Conservation (phyloP, 92 coral and sea anemone genomes). For the Nematostella vectensis region DNA sequence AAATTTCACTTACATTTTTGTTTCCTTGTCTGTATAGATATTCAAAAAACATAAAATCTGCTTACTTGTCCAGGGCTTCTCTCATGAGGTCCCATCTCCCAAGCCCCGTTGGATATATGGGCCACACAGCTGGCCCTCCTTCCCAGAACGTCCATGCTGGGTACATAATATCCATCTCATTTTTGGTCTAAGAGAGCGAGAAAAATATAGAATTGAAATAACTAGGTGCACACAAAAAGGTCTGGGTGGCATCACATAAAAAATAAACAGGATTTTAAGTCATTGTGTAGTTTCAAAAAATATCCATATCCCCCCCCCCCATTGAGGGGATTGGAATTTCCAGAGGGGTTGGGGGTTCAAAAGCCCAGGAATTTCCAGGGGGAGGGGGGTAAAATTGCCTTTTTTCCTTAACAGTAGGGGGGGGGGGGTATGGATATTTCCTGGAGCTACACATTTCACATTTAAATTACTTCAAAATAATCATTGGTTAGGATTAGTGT, state of each 20-base stretch:
- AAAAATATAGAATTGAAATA: neutral
- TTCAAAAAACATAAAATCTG: neutral
- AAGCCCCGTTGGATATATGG: constrained; percentile 95
- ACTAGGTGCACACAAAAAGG: neutral
- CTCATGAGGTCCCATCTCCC: constrained; percentile 99
- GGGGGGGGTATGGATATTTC: too few relatives aligned
- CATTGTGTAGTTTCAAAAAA: too few relatives aligned
- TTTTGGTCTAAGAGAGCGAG: constrained; percentile 49
- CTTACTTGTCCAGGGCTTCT: constrained; percentile 74
- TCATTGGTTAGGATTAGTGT: too few relatives aligned
- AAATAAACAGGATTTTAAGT: too few relatives aligned
- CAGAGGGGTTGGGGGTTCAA: too few relatives aligned
- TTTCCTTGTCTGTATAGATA: neutral
- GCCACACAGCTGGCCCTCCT: constrained; percentile 99
- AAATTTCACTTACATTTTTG: neutral
- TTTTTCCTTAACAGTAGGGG: too few relatives aligned
- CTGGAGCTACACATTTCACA: too few relatives aligned
- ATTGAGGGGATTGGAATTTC: too few relatives aligned
- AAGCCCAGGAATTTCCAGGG: too few relatives aligned
- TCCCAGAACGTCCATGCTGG: constrained; percentile 99
- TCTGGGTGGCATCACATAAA: neutral
- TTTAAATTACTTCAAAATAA: too few relatives aligned
- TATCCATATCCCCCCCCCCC: too few relatives aligned
- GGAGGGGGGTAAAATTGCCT: too few relatives aligned
- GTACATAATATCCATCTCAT: constrained; percentile 86